Evolutionary conservation across 2,113 vertebrate genomes (phyloP).

Genomic region (Mastomys natalensis): DNA sequence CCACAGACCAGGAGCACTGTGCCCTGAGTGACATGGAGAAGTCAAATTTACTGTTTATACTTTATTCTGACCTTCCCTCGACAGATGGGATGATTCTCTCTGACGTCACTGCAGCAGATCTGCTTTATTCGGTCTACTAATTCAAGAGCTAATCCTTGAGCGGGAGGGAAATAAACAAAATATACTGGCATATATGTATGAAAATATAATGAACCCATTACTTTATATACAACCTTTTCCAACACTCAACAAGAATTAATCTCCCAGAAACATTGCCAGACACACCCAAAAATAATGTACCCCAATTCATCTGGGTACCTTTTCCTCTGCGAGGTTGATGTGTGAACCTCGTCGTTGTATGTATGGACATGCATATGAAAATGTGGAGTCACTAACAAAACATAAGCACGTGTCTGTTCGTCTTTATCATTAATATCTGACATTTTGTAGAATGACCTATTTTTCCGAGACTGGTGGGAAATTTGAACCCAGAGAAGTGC

Average conservation of each 20-base stretch:
- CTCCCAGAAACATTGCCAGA: not conserved
- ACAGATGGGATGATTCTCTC: not conserved
- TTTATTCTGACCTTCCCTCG: not conserved
- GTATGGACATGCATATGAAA: not conserved
- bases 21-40: not conserved
- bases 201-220: not conserved
- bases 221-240: not conserved
- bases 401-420: not conserved
- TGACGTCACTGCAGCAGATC: not conserved
- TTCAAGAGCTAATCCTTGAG: not conserved
- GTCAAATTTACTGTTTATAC: not conserved
- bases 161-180: not conserved
- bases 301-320: not conserved
- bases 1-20: not conserved
- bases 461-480: conserved; percentile 19
- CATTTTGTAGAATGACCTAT: conserved; percentile 14
- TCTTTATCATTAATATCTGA: not conserved
- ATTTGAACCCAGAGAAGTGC: conserved; percentile 11
- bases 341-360: not conserved
- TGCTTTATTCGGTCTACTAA: not conserved
- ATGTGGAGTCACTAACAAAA: conserved; percentile 38
- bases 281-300: not conserved
- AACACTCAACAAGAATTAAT: not conserved
- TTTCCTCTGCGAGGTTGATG: not conserved
- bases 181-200: not conserved